Evolutionary conservation across 2,113 vertebrate genomes (phyloP).

Genomic region (Beaufortia kweichowensis): DNA sequence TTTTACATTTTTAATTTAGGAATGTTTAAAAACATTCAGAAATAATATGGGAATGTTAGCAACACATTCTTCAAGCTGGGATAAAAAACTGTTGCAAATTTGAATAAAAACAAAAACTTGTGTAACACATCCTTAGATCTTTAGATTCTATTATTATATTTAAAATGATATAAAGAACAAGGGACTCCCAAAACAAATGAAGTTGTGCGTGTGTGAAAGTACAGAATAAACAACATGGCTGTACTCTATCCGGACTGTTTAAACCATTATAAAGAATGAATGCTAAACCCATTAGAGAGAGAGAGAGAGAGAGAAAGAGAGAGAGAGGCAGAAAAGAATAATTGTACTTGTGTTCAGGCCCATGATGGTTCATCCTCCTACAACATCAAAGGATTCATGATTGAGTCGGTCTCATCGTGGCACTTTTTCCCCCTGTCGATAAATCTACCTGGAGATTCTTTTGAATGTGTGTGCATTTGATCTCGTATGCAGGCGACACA

Average conservation of each 20-base stretch:
- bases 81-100: too few species aligned
- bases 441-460: constrained; percentile 65
- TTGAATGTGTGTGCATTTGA: constrained; percentile 64
- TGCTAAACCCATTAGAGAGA: constrained; percentile 57
- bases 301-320: background rate
- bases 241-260: constrained; percentile 51
- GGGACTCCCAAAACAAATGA: background rate
- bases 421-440: constrained; percentile 56
- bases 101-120: too few species aligned
- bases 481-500: constrained; percentile 64
- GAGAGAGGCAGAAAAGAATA: constrained; percentile 43
- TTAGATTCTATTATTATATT: too few species aligned
- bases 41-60: too few species aligned
- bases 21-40: too few species aligned
- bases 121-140: background rate
- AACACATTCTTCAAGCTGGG: too few species aligned
- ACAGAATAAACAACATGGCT: constrained; percentile 55
- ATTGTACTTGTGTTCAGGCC: constrained; percentile 57
- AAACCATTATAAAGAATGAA: constrained; percentile 54
- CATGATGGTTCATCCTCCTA: constrained; percentile 53
- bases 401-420: constrained; percentile 59
- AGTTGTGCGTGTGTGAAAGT: constrained; percentile 10
- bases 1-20: too few species aligned
- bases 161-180: background rate
- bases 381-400: constrained; percentile 63